These are phyloP conservation scores for Amblyornis subalaris DNA, from an alignment of 2,113 vertebrate genomes.

Conservation along the genomic window DNA sequence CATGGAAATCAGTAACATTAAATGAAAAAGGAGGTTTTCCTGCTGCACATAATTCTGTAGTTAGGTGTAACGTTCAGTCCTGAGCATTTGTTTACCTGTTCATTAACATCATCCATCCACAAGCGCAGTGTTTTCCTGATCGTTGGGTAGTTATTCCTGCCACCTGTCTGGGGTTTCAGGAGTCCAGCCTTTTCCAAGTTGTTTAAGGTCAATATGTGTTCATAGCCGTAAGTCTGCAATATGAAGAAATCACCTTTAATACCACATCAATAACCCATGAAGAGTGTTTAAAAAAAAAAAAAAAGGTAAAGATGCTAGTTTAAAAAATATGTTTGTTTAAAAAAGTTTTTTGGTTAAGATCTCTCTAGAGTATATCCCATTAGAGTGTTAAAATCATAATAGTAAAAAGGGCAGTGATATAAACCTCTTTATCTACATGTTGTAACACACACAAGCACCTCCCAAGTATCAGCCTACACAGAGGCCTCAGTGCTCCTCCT, in stretches of 20 bases:
- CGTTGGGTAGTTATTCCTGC: conserved; percentile 93
- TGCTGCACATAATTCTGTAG: not conserved
- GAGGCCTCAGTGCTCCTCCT: not conserved
- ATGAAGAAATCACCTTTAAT: not conserved
- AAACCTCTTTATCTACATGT: not conserved
- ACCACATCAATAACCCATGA: not conserved
- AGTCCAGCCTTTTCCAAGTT: conserved; percentile 93
- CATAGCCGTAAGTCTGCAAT: conserved; percentile 90
- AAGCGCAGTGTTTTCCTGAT: conserved; percentile 94
- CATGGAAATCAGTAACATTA: rapidly evolving
- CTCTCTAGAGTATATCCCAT: not conserved
- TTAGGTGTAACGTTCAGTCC: rapidly evolving
- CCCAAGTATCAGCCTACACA: not conserved
- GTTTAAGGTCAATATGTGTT: conserved; percentile 90
- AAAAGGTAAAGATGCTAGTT: not conserved
- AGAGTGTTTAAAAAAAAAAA: not conserved
- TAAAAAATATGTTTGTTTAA: not conserved
- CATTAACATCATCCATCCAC: conserved; percentile 98
- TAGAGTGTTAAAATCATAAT: not conserved
- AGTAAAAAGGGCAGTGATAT: not conserved
- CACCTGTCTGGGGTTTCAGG: conserved; percentile 80
- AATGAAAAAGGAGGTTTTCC: not conserved
- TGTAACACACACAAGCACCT: not conserved
- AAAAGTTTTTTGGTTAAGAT: not conserved
- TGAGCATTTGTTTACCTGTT: conserved; percentile 73